Percentiles rank a stretch among this genome's conserved stretches.
Conservation (phyloP, 2,888 invertebrate species). For the Meiosimyza decipiens region DNA sequence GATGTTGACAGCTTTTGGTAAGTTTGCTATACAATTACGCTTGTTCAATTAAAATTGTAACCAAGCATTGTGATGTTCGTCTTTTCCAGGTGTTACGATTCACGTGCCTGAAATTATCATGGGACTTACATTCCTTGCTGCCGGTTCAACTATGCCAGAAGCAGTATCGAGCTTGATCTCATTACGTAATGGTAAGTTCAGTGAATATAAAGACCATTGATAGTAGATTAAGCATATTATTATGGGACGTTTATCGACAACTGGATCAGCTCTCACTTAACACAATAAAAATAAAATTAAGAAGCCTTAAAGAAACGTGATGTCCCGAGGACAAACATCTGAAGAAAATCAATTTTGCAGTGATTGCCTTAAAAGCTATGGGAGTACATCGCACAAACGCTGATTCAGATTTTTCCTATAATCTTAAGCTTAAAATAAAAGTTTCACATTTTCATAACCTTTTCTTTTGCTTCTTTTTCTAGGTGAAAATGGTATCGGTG, state of each 20-base stretch:
- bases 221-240: no score
- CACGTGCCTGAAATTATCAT: slow-evolving; percentile 88
- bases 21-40: slow-evolving; percentile 44
- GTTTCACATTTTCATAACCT: neutral
- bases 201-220: no score
- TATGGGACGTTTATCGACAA: no score
- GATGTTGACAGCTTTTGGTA: slow-evolving; percentile 91
- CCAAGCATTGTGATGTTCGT: neutral
- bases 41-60: neutral
- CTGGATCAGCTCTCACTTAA: no score
- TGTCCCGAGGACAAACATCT: no score
- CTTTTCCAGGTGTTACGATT: slow-evolving; percentile 75
- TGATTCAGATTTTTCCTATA: neutral
- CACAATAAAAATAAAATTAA: no score
- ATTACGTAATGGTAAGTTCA: slow-evolving; percentile 79
- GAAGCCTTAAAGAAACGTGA: no score
- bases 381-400: no score
- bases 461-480: slow-evolving; percentile 32
- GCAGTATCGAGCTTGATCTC: slow-evolving; percentile 85
- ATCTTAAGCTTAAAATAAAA: neutral
- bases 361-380: no score
- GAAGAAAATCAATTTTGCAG: no score
- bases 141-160: slow-evolving; percentile 90
- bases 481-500: slow-evolving; percentile 88
- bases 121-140: slow-evolving; percentile 91